These are phyloP conservation scores for Catalaphyllia jardinei DNA, from an alignment of 64 coral and sea anemone genomes.

Conservation along the genomic window DNA sequence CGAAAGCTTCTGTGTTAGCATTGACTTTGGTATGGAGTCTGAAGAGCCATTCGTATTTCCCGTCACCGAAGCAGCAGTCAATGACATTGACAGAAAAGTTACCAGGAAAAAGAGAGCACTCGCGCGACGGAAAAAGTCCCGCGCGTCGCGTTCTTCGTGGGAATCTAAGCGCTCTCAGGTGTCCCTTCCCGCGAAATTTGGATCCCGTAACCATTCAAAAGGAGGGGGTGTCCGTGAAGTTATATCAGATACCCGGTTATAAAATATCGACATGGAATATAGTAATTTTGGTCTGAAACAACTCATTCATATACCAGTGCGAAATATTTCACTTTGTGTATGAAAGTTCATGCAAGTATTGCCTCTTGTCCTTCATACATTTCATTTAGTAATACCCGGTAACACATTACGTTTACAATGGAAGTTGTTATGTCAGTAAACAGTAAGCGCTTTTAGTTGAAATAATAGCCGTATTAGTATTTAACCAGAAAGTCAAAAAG, in stretches of 20 bases:
- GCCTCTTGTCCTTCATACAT: not conserved
- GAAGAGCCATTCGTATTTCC: constrained; percentile 22
- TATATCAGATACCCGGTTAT: constrained; percentile 40
- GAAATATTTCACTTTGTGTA: not conserved
- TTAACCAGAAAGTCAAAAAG: too few relatives aligned
- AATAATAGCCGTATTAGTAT: too few relatives aligned
- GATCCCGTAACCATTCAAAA: constrained; percentile 38
- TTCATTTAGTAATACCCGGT: not conserved
- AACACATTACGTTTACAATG: not conserved
- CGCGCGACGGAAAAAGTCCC: not conserved
- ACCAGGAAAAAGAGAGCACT: not conserved
- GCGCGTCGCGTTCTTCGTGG: not conserved
- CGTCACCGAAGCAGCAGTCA: not conserved
- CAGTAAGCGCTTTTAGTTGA: too few relatives aligned
- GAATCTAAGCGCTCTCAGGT: constrained; percentile 28
- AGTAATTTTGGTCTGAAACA: not conserved
- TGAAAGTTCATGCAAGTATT: not conserved
- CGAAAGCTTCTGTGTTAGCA: constrained; percentile 20
- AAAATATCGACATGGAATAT: not conserved
- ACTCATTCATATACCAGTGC: not conserved
- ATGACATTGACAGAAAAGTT: not conserved
- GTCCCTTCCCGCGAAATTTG: constrained; percentile 40
- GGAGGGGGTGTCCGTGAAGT: constrained; percentile 14
- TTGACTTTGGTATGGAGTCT: constrained; percentile 31
- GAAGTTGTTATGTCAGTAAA: too few relatives aligned